Conservation (phyloP, 2,797 vertebrate genomes). For the Podarcis siculus region DNA sequence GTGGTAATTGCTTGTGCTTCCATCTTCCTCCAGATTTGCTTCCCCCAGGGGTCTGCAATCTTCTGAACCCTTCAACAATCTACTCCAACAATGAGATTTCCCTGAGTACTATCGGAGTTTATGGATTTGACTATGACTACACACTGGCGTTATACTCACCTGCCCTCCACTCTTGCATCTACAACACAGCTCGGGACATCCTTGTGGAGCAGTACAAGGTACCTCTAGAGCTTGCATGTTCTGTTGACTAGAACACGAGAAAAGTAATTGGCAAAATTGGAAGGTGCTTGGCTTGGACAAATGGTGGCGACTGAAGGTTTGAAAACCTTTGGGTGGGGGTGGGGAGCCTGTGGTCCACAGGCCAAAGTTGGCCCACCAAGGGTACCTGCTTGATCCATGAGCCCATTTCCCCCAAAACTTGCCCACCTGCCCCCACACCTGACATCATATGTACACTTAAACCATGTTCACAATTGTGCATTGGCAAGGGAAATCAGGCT, state of each 20-base stretch:
- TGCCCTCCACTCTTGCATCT: slow-evolving; percentile 83
- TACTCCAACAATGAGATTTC: slow-evolving; percentile 88
- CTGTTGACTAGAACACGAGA: neutral
- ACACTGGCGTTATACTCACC: slow-evolving; percentile 86
- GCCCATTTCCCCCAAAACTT: no score
- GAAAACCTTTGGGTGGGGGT: neutral
- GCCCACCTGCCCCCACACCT: no score
- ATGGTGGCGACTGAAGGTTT: no score
- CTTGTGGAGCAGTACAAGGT: slow-evolving; percentile 88
- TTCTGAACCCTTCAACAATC: slow-evolving; percentile 83
- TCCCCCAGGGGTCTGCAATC: slow-evolving; percentile 84
- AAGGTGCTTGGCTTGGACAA: neutral
- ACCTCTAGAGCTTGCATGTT: neutral
- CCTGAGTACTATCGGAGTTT: slow-evolving; percentile 85
- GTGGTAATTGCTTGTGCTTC: neutral
- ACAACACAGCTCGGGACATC: slow-evolving; percentile 80
- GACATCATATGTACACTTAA: no score
- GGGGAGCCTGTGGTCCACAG: no score
- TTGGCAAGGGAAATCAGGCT: no score
- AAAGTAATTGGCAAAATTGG: neutral
- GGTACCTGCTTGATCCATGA: no score
- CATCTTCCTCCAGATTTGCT: slow-evolving; percentile 77
- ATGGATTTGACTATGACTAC: slow-evolving; percentile 90
- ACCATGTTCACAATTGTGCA: no score
- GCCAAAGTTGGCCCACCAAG: no score